Percentiles rank a stretch among this genome's conserved stretches.
phyloP scores from a whole-genome alignment of 2,113 vertebrate species.

The Melanerpes aurifrons region DNA sequence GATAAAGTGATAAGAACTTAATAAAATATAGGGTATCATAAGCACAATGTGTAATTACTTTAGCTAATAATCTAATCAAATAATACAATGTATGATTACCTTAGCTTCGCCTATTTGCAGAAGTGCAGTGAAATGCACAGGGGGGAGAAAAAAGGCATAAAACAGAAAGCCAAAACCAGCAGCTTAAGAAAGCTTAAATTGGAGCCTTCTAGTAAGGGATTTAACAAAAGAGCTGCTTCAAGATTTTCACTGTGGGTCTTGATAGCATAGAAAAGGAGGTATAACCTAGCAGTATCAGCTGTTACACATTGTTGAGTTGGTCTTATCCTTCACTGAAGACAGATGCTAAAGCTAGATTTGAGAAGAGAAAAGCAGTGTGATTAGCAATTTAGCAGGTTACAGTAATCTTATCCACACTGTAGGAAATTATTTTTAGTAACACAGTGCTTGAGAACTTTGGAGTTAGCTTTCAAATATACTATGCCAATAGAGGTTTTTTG shows the following conservation, averaged over 20 bases:
- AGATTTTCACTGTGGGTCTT: not conserved
- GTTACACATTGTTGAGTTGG: not conserved
- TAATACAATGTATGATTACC: too few species aligned
- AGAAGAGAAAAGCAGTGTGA: not conserved
- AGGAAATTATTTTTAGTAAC: not conserved
- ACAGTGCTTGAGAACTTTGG: not conserved
- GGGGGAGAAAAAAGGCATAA: too few species aligned
- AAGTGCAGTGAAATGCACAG: too few species aligned
- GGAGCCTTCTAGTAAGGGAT: not conserved
- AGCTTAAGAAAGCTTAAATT: not conserved
- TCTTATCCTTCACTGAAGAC: conserved; percentile 6
- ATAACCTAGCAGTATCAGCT: not conserved
- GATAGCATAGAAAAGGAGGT: not conserved
- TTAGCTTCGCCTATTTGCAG: too few species aligned
- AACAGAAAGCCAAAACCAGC: too few species aligned
- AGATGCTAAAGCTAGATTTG: not conserved
- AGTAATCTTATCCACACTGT: not conserved
- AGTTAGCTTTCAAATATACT: not conserved
- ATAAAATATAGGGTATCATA: too few species aligned
- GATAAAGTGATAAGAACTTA: too few species aligned
- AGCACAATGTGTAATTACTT: too few species aligned
- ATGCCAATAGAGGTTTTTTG: not conserved
- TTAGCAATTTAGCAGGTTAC: not conserved
- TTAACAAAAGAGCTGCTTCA: conserved; percentile 22
- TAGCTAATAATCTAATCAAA: too few species aligned